Base-by-base conservation (phyloP, 2,113 vertebrate species). In the Coryphaenoides rupestris region DNA sequence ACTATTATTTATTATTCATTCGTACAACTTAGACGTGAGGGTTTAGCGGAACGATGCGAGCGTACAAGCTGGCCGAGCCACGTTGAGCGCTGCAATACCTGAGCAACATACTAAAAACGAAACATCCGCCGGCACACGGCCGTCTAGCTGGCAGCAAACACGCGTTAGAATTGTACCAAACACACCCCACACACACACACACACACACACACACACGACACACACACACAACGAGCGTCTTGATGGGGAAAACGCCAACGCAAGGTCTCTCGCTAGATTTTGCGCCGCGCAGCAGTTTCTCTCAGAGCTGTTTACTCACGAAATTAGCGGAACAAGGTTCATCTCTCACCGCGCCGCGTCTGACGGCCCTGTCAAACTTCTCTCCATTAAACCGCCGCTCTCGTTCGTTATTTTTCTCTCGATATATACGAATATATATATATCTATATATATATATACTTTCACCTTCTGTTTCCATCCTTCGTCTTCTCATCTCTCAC, bases 331-430 rank as follows among this genome's bases (percentile, higher is more conserved):
- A 93, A 94, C 91, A 90, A 93, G 92, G 90, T 92, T 93, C 91
- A 93, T 92, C 91, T 93, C 90, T 91, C 91, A 89, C 85, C 88
- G 88, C 88, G 88, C 88, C 87, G n/a, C n/a, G 92, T 93, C 90
- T 40, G 4, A 90, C 89, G 90, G 92, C 91, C 88, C 90, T 90
- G 87, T 90, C 91, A 91, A 88, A 85, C 89, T 90, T 90, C 87
- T 92, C 91, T 92, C 91, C 91, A 72, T 66, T 50, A 45, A 7
- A 46, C 58, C 60, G n/a, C 68, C 50, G 50, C 52, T 63, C 17
- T 53, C 14, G n/a, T 40, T 45, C 28, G 88, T 24, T 59, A 7
- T 59, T 14, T 45, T 21, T 58, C 91, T 89, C 91, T 92, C 91
- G 13, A 40, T 90, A n/a, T 58, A 16, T 16, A 22, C 26, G 10